Evolutionary conservation across 2,888 invertebrate species (phyloP).

Genomic region (Drosophila recens): DNA sequence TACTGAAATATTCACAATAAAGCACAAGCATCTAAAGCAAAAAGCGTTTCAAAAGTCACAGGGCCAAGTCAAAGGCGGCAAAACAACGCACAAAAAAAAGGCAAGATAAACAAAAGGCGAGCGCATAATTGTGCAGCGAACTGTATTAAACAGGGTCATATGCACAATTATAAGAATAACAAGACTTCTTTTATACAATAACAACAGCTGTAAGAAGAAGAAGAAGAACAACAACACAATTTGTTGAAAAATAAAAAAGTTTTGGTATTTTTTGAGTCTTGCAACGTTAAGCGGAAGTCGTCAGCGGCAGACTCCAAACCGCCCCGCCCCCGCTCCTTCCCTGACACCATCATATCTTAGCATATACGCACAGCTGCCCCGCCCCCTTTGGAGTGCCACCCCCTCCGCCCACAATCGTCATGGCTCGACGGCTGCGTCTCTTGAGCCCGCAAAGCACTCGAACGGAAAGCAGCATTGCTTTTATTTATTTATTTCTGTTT

Average conservation of each 20-base stretch:
- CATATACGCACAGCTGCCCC: background rate
- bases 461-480: constrained; percentile 63
- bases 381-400: background rate
- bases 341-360: constrained; percentile 4
- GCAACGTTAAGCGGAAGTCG: constrained; percentile 55
- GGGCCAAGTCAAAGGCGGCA: constrained; percentile 29
- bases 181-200: constrained; percentile 22
- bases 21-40: background rate
- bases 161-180: constrained; percentile 78
- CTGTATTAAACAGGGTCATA: constrained; percentile 80
- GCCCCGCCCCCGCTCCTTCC: background rate
- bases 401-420: constrained; percentile 49
- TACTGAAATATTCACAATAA: background rate
- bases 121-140: constrained; percentile 72
- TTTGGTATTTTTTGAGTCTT: constrained; percentile 49
- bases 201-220: constrained; percentile 5
- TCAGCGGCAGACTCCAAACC: constrained; percentile 26
- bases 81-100: constrained; percentile 4
- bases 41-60: constrained; percentile 47
- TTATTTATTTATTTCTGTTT: constrained; percentile 29
- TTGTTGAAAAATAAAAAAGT: constrained; percentile 23
- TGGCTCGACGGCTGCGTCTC: constrained; percentile 66
- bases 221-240: constrained; percentile 16
- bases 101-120: constrained; percentile 45
- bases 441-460: constrained; percentile 58